Percentiles rank a stretch among this genome's conserved stretches.
Conservation (phyloP, 1,140 invertebrate species). For the Zaprionus ghesquierei region DNA sequence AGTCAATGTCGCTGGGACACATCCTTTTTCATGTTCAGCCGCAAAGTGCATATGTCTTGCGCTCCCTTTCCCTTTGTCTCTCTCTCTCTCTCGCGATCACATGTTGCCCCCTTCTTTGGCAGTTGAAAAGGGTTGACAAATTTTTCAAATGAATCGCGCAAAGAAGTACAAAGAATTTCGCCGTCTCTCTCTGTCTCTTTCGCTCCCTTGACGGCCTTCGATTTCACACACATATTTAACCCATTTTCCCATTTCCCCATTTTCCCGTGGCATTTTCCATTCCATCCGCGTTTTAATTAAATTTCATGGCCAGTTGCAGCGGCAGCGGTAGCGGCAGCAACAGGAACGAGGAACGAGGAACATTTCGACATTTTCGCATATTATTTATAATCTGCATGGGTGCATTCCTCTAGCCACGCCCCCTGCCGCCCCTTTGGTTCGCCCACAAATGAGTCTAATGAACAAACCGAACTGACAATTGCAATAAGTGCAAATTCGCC, state of each 20-base stretch:
- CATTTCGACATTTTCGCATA: constrained; percentile 20
- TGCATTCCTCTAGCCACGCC: background rate
- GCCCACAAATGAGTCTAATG: constrained; percentile 20
- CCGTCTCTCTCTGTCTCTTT: background rate
- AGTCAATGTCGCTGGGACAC: constrained; percentile 60
- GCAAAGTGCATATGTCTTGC: constrained; percentile 5
- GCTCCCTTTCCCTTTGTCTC: background rate
- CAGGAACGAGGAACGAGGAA: background rate
- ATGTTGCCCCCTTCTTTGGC: background rate
- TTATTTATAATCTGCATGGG: constrained; percentile 29
- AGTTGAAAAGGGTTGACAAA: constrained; percentile 1
- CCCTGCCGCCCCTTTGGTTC: background rate
- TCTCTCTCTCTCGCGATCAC: background rate
- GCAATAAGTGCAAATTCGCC: constrained; percentile 18
- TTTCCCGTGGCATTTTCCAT: background rate
- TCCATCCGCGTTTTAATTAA: constrained; percentile 44
- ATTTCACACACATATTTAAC: background rate
- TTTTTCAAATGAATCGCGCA: background rate
- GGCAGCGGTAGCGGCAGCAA: constrained; percentile 3
- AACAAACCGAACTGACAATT: constrained; percentile 33
- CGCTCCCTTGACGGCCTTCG: background rate
- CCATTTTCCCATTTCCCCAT: background rate
- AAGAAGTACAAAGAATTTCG: background rate
- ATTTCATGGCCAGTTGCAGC: constrained; percentile 42
- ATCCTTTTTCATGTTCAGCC: constrained; percentile 62